A percentile compares a stretch with the other conserved stretches of the same genome.
These are phyloP conservation scores for Myotis vivesi DNA, from an alignment of 2,797 vertebrate genomes.

Conservation along the genomic window DNA sequence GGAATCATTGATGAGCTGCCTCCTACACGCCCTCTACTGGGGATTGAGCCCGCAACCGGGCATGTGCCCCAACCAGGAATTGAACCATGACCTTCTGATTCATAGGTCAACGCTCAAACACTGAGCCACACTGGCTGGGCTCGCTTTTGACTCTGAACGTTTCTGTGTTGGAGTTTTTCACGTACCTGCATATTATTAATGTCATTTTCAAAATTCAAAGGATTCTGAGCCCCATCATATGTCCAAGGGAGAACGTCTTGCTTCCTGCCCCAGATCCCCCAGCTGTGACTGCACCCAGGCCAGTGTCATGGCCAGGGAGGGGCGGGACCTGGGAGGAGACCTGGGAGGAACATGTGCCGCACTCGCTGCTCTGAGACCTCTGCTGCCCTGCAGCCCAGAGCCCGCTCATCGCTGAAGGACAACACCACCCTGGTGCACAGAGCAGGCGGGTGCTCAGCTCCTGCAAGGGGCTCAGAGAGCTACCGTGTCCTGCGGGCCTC, in stretches of 20 bases:
- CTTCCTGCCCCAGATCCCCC: not conserved
- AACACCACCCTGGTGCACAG: rapidly evolving
- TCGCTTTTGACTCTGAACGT: not conserved
- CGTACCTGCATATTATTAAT: not conserved
- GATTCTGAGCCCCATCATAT: not conserved
- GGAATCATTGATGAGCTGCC: too few species aligned
- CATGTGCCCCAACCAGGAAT: too few species aligned
- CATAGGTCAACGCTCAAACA: too few species aligned
- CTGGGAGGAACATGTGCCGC: rapidly evolving
- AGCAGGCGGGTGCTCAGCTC: too few species aligned
- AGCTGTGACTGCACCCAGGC: not conserved
- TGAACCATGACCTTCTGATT: too few species aligned
- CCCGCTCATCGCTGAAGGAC: not conserved
- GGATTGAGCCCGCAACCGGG: too few species aligned
- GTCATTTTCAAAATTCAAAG: not conserved
- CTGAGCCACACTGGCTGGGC: too few species aligned
- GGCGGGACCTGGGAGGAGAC: rapidly evolving
- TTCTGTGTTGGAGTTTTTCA: not conserved
- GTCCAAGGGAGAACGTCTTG: not conserved
- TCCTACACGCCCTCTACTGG: too few species aligned
- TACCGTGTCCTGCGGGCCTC: rapidly evolving
- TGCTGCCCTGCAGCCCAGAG: not conserved
- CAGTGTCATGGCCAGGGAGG: not conserved
- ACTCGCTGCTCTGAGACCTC: not conserved
- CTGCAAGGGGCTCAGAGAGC: not conserved